Base-by-base conservation (phyloP, 2,888 invertebrate genomes). In the Caradrina kadenii region DNA sequence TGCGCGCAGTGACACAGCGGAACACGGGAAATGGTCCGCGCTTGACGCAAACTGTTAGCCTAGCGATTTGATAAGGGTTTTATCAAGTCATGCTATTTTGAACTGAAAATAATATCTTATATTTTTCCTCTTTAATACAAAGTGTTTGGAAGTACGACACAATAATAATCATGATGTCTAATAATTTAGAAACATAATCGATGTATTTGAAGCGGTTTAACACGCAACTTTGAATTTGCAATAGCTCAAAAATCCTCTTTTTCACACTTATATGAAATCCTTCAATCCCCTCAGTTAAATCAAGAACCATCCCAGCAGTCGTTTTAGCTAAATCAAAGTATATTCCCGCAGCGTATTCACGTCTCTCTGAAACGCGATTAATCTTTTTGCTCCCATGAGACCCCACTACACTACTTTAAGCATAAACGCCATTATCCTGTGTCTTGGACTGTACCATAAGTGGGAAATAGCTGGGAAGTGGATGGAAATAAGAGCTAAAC, bases 401-500 rank as follows among this genome's bases (percentile, higher is more conserved):
- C 58, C 48, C 2, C 54, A 67, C 52, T 64, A 45, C 52, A 55
- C 15, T 64, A 65, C 45, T 66, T 62, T 58, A 63, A 65, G 67
- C 59, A 58, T 55, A 55, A 52, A 53, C 72, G 71, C 80, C 61
- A 62, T 56, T 61, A 63, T 63, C 68, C 64, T 39, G 10, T 83
- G 22, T 63, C 87, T 89, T 88, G 84, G 1, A 77, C 89, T 91
- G 77, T 78, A 64, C 70, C 66, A 39, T 78, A 88, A 90, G 88
- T 87, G 89, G 94, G 93, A 94, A 94, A 93, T 94, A 93, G 93
- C 92, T 87, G 91, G 90, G 90, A 92, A 93, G 92, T 91, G 90
- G 92, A 91, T 92, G 92, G 91, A 90, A 93, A 93, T 93, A 93
- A 92, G 91, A 93, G 92, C 93, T 94, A 93, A 94, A 93, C 91